These are phyloP conservation scores for Ophiothrix spiculata DNA, from an alignment of 35 echinoderm and acorn worm species.

Conservation along the genomic window DNA sequence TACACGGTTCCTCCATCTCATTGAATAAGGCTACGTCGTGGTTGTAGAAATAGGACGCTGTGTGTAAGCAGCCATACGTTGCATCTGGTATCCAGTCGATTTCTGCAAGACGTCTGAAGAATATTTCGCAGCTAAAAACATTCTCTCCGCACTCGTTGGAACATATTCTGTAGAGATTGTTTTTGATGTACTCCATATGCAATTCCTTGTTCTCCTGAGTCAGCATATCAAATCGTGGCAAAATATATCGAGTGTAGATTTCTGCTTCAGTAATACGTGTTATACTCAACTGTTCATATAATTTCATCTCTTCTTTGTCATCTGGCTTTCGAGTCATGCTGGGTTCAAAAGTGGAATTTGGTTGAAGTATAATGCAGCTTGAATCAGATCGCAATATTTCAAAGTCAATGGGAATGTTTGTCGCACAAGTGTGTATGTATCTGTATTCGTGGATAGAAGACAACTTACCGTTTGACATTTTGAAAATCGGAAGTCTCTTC, in stretches of 20 bases:
- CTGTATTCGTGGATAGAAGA: neutral
- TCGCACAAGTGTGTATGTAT: neutral
- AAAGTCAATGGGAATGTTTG: neutral
- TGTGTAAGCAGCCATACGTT: neutral
- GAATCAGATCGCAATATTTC: neutral
- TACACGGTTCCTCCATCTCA: neutral
- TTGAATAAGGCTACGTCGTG: neutral
- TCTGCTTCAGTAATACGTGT: neutral
- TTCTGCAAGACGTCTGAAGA: neutral
- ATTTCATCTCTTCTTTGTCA: neutral
- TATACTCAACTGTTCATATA: neutral
- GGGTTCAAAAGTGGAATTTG: too few species aligned
- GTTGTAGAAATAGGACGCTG: neutral
- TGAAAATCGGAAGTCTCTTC: neutral
- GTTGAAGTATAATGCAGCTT: constrained; percentile 4
- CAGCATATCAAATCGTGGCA: constrained; percentile 7
- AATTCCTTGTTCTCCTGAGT: neutral
- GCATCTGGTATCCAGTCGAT: constrained; percentile 11
- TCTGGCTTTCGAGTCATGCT: too few species aligned
- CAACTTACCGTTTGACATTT: neutral
- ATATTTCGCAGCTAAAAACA: neutral
- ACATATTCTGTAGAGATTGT: neutral
- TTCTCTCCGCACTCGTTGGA: neutral
- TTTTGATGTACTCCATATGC: neutral
- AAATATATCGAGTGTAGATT: neutral